Evolutionary conservation across 1,140 invertebrate genomes (phyloP), one percentile per base, ranked within the genome.

Genomic region (Araneus ventricosus): DNA sequence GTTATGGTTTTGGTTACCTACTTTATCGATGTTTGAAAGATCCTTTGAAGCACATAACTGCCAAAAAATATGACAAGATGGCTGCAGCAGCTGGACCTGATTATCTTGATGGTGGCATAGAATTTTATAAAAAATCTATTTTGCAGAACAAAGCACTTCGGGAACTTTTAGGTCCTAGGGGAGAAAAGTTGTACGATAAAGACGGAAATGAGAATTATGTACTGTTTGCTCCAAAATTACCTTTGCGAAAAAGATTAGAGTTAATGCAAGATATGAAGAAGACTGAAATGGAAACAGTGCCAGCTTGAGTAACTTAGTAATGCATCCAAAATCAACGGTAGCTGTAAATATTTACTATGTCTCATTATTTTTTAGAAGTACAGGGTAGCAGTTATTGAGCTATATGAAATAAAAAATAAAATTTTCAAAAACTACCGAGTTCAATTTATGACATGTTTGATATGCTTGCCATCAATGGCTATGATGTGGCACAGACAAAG

Each of bases 51-150:
- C 91, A 93, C 61, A 20, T 93, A 27, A 20, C 17, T 79, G 30
- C 98, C 94, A 95, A 95, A 27, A 92, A 95, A 20, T 96, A 96
- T 59, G 97, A 98, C 95, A 95, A 96, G 93, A 95, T 95, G 88
- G 95, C 98, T 20, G 96, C 96, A 90, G 94, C 95, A 34, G 94
- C 97, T 82, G 96, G 96, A 41, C 95, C 95, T 37, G 96, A 96
- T 52, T 98, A 97, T 95, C 95, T 97, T 10, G 95, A 97, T 95
- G 97, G 97, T 61, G 98, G 97, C 17, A 95, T 97, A 59, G 97
- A 97, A 95, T 98, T 96, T 95, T 98, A 98, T 95, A 96, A 96
- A 52, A 97, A 98, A 95, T 95, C 97, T 20, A 94, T 98, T 70
- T 95, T 96, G 93, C 96, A 97, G 94, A 98, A 98, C 95, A 96